phyloP scores from a whole-genome alignment of 2,113 vertebrate genomes.

The Hiodon alosoides region DNA sequence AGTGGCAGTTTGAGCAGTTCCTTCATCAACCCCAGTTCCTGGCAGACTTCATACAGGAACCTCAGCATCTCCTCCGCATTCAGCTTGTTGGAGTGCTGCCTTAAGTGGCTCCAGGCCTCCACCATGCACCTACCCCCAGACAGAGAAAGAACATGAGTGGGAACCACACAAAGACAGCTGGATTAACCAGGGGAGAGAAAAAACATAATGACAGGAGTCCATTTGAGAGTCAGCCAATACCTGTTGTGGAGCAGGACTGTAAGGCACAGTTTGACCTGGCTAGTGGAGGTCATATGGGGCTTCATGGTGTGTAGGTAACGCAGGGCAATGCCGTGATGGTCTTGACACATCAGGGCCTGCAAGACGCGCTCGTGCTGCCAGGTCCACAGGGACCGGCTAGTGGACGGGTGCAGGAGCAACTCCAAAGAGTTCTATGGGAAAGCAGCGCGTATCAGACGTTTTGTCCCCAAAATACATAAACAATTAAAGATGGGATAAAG shows the following conservation, averaged over 20 bases:
- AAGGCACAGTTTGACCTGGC: slow-evolving; percentile 74
- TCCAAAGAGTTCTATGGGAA: slow-evolving; percentile 74
- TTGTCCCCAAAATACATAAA: neutral
- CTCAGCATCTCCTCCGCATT: slow-evolving; percentile 73
- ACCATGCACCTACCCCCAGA: slow-evolving; percentile 65
- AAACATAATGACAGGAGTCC: neutral
- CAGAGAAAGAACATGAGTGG: neutral
- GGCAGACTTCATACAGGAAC: slow-evolving; percentile 79
- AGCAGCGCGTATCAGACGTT: neutral
- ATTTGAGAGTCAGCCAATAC: slow-evolving; percentile 49
- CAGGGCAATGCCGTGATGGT: slow-evolving; percentile 75
- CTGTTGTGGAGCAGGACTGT: slow-evolving; percentile 85
- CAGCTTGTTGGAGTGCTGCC: slow-evolving; percentile 68
- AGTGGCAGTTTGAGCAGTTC: slow-evolving; percentile 87
- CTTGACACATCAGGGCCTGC: slow-evolving; percentile 83
- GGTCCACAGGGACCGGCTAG: slow-evolving; percentile 64
- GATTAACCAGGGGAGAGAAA: neutral
- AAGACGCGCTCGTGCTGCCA: slow-evolving; percentile 86
- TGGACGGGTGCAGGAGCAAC: slow-evolving; percentile 82
- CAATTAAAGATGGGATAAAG: neutral
- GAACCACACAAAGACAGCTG: neutral
- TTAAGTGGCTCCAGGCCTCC: slow-evolving; percentile 81
- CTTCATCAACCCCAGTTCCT: slow-evolving; percentile 82
- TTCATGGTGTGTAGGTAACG: slow-evolving; percentile 80
- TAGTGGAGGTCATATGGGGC: slow-evolving; percentile 62